Percentiles rank a stretch among this genome's conserved stretches.
phyloP scores from a whole-genome alignment of 2,113 vertebrate genomes.

The Ptilonorhynchus violaceus region DNA sequence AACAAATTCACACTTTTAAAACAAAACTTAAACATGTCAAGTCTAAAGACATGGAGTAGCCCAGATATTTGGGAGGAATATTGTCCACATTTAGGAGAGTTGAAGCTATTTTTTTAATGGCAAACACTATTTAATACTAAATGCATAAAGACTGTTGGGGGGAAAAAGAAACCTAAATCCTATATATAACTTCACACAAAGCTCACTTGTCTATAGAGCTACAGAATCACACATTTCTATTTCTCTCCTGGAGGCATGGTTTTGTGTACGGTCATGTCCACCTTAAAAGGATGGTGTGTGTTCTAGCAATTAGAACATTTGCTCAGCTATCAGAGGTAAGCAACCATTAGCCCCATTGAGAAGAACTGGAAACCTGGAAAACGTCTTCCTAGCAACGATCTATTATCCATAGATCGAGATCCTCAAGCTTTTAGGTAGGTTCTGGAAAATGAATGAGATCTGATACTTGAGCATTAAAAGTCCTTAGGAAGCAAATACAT shows the following conservation, averaged over 20 bases:
- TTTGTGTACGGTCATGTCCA: neutral
- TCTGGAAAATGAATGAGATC: neutral
- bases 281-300: neutral
- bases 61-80: neutral
- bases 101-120: neutral
- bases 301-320: neutral
- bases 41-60: fast-evolving
- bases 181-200: neutral
- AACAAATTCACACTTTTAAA: neutral
- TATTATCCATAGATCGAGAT: neutral
- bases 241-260: neutral
- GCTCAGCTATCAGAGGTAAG: neutral
- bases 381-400: neutral
- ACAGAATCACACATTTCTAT: neutral
- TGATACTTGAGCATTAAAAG: neutral
- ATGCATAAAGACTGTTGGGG: neutral
- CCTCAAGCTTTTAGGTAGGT: neutral
- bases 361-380: neutral
- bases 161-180: neutral
- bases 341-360: neutral
- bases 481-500: neutral
- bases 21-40: neutral
- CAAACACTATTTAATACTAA: neutral
- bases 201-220: neutral
- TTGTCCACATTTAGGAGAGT: neutral